Base-by-base conservation (phyloP, 2,888 invertebrate genomes). In the Cotesia congregata region DNA sequence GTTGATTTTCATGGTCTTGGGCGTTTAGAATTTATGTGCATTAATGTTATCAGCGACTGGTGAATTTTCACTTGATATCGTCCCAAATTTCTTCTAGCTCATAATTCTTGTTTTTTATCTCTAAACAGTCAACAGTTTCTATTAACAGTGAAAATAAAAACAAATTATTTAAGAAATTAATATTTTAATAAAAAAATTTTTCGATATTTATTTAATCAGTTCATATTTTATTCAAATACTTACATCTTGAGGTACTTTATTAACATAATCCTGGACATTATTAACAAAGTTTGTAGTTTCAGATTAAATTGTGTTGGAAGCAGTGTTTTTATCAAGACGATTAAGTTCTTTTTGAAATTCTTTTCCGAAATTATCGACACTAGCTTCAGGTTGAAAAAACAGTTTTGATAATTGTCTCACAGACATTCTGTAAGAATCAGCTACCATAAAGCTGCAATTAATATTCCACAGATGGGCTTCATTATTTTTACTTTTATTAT, bases 101-200 rank as follows among this genome's bases (percentile, higher is more conserved):
- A n/a, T 88, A 88, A 30, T 82, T 86, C 79, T 88, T 87, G 39
- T 82, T 80, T 77, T 88, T 88, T 41, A 89, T 82, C 89, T 88
- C 67, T 17, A 17, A 17, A 17, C 17, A 17, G 17, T 17, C 1
- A 17, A 17, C 17, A 17, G 17, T 17, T n/a, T n/a, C n/a, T n/a
- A n/a, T n/a, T 17, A 17, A 17, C 17, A 17, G 17, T 17, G 17
- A 17, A 60, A 15, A 39, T 17, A 39, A 7, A 62, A 17, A n/a
- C 7, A 64, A 20, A 15, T n/a, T 15, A 40, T 9, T 62, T 41
- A 64, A n/a, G 20, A 12, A 30, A 68, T 39, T 41, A 17, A 17
- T 64, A 71, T 38, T n/a, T 7, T 72, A 30, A 30, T 30, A 30
- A 1, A 30, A 30, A 30, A 4, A 3, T 30, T 30, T 30, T 30